Percentiles rank a stretch among this genome's conserved stretches.
Conservation (phyloP, 1,140 invertebrate genomes). For the Varroa destructor region DNA sequence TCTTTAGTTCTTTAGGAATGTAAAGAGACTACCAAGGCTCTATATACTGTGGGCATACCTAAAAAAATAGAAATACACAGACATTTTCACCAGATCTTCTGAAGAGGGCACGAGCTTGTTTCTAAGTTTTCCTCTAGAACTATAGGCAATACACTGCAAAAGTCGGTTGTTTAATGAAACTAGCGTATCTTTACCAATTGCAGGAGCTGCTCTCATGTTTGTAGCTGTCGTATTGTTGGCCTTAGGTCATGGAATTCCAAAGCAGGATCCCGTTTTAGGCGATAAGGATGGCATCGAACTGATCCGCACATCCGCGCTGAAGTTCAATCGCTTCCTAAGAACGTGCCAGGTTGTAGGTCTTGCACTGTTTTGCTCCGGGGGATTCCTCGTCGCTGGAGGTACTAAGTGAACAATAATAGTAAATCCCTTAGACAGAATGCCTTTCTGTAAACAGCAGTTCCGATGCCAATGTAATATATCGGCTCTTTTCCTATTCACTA, state of each 20-base stretch:
- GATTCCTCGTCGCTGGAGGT: constrained; percentile 23
- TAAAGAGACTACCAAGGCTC: too few relatives aligned
- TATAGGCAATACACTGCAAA: too few relatives aligned
- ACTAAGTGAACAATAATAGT: background rate
- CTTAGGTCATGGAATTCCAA: constrained; percentile 13
- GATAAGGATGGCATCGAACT: constrained; percentile 28
- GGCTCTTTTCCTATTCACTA: too few relatives aligned
- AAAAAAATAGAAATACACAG: too few relatives aligned
- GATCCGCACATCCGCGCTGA: constrained; percentile 19
- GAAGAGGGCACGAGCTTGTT: too few relatives aligned
- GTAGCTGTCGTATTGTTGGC: constrained; percentile 9
- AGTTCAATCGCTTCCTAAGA: constrained; percentile 5
- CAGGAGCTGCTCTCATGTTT: constrained; percentile 10
- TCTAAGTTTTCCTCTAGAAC: too few relatives aligned
- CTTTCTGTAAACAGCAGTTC: too few relatives aligned
- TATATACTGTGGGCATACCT: too few relatives aligned
- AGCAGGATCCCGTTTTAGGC: constrained; percentile 19
- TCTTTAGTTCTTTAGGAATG: background rate
- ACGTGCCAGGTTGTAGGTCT: constrained; percentile 24
- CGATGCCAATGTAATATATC: too few relatives aligned
- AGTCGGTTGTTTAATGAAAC: too few relatives aligned
- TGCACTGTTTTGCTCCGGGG: constrained; percentile 23
- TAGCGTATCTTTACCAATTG: background rate
- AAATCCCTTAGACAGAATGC: too few relatives aligned
- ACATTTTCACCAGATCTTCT: too few relatives aligned